phyloP scores from a whole-genome alignment of 2,797 vertebrate genomes.

The Corythornis leucogaster region DNA sequence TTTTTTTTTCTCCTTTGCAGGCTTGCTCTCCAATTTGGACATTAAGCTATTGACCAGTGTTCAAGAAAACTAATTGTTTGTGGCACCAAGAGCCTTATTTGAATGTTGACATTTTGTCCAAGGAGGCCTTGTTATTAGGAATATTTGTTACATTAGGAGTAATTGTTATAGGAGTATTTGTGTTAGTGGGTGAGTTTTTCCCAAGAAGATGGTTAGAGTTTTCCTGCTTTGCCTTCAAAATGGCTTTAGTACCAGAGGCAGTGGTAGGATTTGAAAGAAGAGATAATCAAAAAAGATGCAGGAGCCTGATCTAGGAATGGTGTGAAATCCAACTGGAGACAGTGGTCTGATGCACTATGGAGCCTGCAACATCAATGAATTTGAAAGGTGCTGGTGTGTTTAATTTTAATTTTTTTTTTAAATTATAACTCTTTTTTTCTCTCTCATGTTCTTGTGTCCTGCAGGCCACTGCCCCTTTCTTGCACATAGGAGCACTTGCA shows the following conservation, averaged over 20 bases:
- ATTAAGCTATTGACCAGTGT: neutral
- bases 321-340: neutral
- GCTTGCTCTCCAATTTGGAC: neutral
- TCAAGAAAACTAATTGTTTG: neutral
- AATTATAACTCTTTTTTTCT: neutral
- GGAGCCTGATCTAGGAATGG: neutral
- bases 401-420: neutral
- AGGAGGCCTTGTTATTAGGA: neutral
- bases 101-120: neutral
- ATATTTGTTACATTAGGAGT: no score
- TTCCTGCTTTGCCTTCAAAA: neutral
- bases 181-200: neutral
- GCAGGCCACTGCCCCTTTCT: conserved; percentile 93
- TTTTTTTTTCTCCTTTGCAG: no score
- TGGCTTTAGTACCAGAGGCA: neutral
- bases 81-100: neutral
- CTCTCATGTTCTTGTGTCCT: neutral
- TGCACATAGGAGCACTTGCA: conserved; percentile 90
- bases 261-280: rapidly evolving
- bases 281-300: neutral
- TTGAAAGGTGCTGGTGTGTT: neutral
- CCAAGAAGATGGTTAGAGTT: neutral
- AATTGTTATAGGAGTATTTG: neutral
- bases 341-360: rapidly evolving
- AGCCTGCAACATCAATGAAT: rapidly evolving